Base-by-base conservation (phyloP, 2,888 invertebrate species). In the Calliphora vomitoria region DNA sequence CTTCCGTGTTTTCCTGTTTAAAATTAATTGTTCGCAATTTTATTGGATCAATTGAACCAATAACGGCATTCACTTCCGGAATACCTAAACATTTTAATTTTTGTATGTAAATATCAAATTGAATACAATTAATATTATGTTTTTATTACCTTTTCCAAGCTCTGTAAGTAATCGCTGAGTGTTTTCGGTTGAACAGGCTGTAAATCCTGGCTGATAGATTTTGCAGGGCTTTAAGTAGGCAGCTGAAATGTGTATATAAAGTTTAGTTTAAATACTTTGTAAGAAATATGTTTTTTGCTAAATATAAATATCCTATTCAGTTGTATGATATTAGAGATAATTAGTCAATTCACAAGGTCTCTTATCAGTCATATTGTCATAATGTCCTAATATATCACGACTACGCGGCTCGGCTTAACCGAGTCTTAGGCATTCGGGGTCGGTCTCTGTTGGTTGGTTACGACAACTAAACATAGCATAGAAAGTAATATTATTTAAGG, bases 1-100 rank as follows among this genome's bases (percentile, higher is more conserved):
- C 96, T 44, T 96, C 96, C 55, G 96, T 96, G 72, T 95, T 95
- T 31, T 96, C 96, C 94, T 96, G 96, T 72, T 96, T 93, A 90
- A 96, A 96, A 92, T 95, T 94, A 90, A 96, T 95, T 93, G 95
- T 94, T 8, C 95, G 95, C 64, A 96, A 94, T 89, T 95, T 94
- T 78, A 96, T 91, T 1, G 96, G 96, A 92, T 96, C 96, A 89
- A 96, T 92, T 35, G 95, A 94, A n/a, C 95, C 94, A 90, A 96
- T 93, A n/a, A 94, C 94, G 83, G 90, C 82, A 13, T 79, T 88
- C 2, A 93, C 72, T 68, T 93, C 93, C 0, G 93, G 92, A 76
- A 93, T 90, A 81, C 91, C 91, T 90, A 15, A 4, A 71, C 38
- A 20, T 41, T 5, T 31, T 6, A 50, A 13, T 8, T n/a, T 72